Base-by-base conservation (phyloP, 2,888 invertebrate species). In the Tetrapedia diversipes region DNA sequence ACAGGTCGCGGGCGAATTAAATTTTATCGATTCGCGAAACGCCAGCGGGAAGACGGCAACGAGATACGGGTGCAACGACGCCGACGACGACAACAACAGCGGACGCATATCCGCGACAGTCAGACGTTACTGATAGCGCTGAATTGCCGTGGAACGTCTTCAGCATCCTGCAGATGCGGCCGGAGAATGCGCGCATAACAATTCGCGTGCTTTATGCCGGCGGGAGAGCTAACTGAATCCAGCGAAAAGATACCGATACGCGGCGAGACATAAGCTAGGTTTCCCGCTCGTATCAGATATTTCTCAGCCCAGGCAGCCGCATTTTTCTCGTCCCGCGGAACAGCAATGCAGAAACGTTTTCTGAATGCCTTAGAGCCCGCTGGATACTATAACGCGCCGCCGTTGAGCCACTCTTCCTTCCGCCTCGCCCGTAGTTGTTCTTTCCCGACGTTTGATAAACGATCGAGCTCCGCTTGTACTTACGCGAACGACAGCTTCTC, bases 71-170 rank as follows among this genome's bases (percentile, higher is more conserved):
- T n/a, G 14, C 37, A 22, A 27, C 57, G 6, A 39, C 27, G 14
- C 34, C 47, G 24, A 11, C 22, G 16, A 64, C 32, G 56, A 39
- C 45, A 4, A 45, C 64, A 19, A 41, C 53, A 39, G 69, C 34
- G 32, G 53, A 69, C 66, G 69, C 64, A 32, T 54, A 74, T 79
- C 72, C 64, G 51, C 63, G 29, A 14, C 68, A 77, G 69, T 72
- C 83, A 61, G 69, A 63, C 81, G 68, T 83, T 74, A 57, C 76
- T 63, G 83, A 83, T 83, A 83, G 77, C 81, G 69, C 47, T 59
- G 73, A 77, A 79, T 81, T 64, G 79, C 77, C 68, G 60, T 29
- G 68, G 56, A 83, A 61, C 77, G 66, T 83, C 83, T 79, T 71
- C 68, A 67, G 57, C 60, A 41, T 79, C 67, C 59, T 47, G 37